These are phyloP conservation scores for Actinostola sp. DNA, from an alignment of 92 coral and sea anemone species.

Conservation along the genomic window DNA sequence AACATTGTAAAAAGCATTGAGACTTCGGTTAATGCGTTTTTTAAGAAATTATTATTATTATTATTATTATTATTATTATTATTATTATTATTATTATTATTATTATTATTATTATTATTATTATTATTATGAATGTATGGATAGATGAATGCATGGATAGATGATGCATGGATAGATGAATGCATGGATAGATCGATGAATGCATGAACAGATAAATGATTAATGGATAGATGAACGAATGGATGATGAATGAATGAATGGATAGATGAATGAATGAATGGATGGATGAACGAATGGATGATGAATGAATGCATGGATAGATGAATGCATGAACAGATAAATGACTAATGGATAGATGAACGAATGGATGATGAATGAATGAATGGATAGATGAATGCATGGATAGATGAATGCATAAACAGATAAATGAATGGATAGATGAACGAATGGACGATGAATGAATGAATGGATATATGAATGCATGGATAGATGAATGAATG, in stretches of 20 bases:
- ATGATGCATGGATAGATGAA: neutral
- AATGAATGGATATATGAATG: too few species aligned
- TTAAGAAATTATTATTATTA: too few species aligned
- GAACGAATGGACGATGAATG: neutral
- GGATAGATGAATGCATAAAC: neutral
- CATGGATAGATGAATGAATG: too few species aligned
- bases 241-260: conserved; percentile 2
- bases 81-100: too few species aligned
- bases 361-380: conserved; percentile 1
- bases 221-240: neutral
- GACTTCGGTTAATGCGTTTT: too few species aligned
- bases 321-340: neutral
- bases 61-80: too few species aligned
- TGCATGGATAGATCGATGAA: neutral
- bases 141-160: neutral
- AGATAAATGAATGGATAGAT: neutral
- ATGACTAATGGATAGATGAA: neutral
- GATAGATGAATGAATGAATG: neutral
- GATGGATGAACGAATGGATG: neutral
- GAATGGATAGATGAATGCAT: neutral
- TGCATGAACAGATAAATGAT: neutral
- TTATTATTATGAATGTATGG: neutral
- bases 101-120: too few species aligned
- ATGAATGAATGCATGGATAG: neutral
- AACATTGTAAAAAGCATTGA: too few species aligned